These are phyloP conservation scores for Delia radicum DNA, from an alignment of 1,140 invertebrate species.

Conservation along the genomic window DNA sequence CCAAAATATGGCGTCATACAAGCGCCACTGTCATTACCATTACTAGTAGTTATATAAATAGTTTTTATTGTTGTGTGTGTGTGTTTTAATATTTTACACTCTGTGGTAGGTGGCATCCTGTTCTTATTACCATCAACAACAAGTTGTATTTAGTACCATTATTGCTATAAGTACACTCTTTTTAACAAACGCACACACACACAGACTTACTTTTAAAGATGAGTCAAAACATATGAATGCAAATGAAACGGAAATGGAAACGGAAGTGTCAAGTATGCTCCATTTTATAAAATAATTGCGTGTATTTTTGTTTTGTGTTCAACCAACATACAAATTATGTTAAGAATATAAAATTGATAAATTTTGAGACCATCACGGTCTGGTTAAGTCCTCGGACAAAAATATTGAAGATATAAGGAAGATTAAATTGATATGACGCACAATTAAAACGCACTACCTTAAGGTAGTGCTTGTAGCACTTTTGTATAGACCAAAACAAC, in stretches of 20 bases:
- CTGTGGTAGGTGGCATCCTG: neutral
- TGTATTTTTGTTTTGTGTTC: neutral
- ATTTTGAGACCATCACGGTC: too few relatives aligned
- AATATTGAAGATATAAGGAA: too few relatives aligned
- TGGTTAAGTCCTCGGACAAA: too few relatives aligned
- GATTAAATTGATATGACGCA: too few relatives aligned
- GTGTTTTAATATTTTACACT: neutral
- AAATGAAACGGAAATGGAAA: constrained; percentile 10
- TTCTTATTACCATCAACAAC: neutral
- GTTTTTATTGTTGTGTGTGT: neutral
- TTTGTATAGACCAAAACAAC: too few relatives aligned
- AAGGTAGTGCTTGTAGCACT: too few relatives aligned
- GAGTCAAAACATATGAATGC: constrained; percentile 6
- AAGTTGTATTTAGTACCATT: neutral
- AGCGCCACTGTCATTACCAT: neutral
- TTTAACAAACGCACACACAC: neutral
- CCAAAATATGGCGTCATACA: neutral
- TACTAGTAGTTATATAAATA: neutral
- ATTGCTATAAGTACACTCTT: neutral
- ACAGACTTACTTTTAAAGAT: neutral
- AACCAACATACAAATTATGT: too few relatives aligned
- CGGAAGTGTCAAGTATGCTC: constrained; percentile 6
- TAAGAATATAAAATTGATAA: too few relatives aligned
- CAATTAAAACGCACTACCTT: too few relatives aligned
- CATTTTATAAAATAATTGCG: neutral